phyloP scores from a whole-genome alignment of 2,888 invertebrate genomes.

The Morpho deidamia region DNA sequence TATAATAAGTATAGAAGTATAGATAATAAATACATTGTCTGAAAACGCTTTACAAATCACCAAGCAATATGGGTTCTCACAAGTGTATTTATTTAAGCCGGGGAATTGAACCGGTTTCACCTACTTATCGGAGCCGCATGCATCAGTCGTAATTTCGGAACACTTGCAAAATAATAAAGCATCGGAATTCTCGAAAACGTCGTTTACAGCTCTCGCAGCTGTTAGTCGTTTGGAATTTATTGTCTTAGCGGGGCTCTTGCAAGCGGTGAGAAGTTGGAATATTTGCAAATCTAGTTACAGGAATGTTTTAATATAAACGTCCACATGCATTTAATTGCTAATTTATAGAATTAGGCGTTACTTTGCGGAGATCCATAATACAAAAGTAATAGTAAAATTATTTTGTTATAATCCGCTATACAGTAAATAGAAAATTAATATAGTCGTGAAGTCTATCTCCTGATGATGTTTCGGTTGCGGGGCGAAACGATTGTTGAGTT shows the following conservation, averaged over 20 bases:
- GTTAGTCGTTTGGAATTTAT: conserved; percentile 45
- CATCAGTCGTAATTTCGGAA: conserved; percentile 48
- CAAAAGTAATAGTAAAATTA: too few species aligned
- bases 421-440: too few species aligned
- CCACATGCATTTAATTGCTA: too few species aligned
- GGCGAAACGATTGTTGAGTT: too few species aligned
- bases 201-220: conserved; percentile 48
- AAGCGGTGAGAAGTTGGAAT: conserved; percentile 12
- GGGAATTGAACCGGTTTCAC: conserved; percentile 26
- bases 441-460: too few species aligned
- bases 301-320: conserved; percentile 6
- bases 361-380: too few species aligned
- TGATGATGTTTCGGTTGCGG: too few species aligned
- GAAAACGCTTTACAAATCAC: background rate
- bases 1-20: too few species aligned
- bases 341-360: too few species aligned
- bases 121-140: conserved; percentile 43
- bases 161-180: conserved; percentile 61
- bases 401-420: too few species aligned
- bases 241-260: conserved; percentile 25
- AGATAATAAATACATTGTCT: too few species aligned
- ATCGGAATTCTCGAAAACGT: conserved; percentile 57
- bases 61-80: background rate
- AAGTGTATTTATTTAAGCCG: conserved; percentile 1
- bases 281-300: conserved; percentile 1